These are phyloP conservation scores for Sebastolobus alascanus DNA, from an alignment of 2,797 vertebrate species.

Conservation along the genomic window DNA sequence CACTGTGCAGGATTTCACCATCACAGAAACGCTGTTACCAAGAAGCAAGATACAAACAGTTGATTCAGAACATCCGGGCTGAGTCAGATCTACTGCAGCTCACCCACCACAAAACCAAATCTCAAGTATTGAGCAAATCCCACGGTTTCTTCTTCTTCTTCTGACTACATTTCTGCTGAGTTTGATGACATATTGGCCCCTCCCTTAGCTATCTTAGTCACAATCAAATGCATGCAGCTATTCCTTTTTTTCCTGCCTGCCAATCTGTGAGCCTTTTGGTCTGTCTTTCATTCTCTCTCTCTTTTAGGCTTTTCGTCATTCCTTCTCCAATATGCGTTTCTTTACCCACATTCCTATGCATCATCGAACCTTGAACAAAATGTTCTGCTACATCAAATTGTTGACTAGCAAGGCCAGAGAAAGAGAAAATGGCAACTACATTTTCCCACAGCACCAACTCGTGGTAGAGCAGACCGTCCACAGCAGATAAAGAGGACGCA, in stretches of 20 bases:
- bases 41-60: slow-evolving; percentile 47
- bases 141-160: slow-evolving; percentile 3
- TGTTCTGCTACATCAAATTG: slow-evolving; percentile 31
- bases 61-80: slow-evolving; percentile 36
- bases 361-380: slow-evolving; percentile 36
- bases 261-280: slow-evolving; percentile 1
- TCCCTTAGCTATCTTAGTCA: neutral
- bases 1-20: slow-evolving; percentile 32
- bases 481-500: slow-evolving; percentile 8
- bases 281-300: slow-evolving; percentile 25
- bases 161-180: slow-evolving; percentile 29
- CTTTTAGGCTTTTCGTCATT: neutral
- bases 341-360: slow-evolving; percentile 18
- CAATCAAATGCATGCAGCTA: slow-evolving; percentile 23
- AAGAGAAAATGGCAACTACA: slow-evolving; percentile 4
- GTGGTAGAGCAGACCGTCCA: neutral
- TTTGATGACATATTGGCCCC: slow-evolving; percentile 27
- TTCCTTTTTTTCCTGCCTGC: slow-evolving; percentile 9
- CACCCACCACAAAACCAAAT: neutral
- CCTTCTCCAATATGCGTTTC: neutral
- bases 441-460: neutral
- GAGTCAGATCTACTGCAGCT: slow-evolving; percentile 31
- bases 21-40: slow-evolving; percentile 30
- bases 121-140: neutral
- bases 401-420: neutral